phyloP scores from a whole-genome alignment of 2,113 vertebrate species.

The Nansenia antarctica region DNA sequence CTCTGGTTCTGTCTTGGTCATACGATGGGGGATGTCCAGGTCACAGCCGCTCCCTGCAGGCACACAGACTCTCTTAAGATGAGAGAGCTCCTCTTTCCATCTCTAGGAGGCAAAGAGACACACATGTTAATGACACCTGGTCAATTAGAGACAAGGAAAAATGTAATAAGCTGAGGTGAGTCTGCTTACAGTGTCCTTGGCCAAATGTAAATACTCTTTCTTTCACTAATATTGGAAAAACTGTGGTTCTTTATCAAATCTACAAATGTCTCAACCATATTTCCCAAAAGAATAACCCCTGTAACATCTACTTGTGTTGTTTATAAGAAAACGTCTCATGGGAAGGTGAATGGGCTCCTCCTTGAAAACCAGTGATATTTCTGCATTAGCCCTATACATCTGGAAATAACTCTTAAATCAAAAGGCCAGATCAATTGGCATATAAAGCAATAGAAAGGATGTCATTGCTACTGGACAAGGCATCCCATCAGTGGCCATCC shows the following conservation, averaged over 20 bases:
- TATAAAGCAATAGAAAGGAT: not conserved
- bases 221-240: not conserved
- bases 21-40: conserved; percentile 64
- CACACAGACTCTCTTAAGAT: conserved; percentile 81
- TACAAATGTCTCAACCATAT: too few relatives aligned
- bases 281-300: too few relatives aligned
- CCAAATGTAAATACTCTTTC: not conserved
- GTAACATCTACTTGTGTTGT: too few relatives aligned
- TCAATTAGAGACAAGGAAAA: not conserved
- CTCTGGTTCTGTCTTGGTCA: conserved; percentile 83
- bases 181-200: not conserved
- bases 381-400: not conserved
- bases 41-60: conserved; percentile 74
- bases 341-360: not conserved
- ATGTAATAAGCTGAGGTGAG: not conserved
- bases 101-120: conserved; percentile 73
- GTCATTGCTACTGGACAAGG: not conserved
- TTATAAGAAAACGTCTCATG: too few relatives aligned
- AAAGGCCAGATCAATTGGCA: not conserved
- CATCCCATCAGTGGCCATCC: not conserved
- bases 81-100: conserved; percentile 91
- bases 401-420: not conserved
- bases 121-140: conserved; percentile 11
- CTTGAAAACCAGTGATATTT: not conserved
- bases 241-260: not conserved